Base-by-base conservation (phyloP, 2,113 vertebrate genomes). In the Zosterops lateralis region DNA sequence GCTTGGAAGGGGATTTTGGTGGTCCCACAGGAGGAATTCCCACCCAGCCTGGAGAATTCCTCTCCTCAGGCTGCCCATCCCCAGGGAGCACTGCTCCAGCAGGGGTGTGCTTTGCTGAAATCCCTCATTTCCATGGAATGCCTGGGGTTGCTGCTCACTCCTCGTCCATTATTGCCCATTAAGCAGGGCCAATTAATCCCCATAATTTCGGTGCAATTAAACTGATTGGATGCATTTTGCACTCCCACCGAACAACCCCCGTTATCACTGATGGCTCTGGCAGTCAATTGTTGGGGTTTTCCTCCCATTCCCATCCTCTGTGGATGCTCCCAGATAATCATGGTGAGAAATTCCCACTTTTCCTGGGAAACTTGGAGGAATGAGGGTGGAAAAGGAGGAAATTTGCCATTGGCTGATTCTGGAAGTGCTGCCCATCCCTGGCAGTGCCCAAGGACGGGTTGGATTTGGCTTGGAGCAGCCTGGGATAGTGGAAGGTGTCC, bases 191-290 rank as follows among this genome's bases (percentile, higher is more conserved):
- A 84, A 74, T 66, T 71, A 90, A 78, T 58, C 44, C 0, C 60
- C 87, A 36, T 56, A 6, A 65, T 93, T 77, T 65, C 6, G 4
- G 32, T 1, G 2, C 32, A 90, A 93, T 92, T 85, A 67, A 28
- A 72, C 82, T 79, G 47, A 85, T 82, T 54, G 40, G 79, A 3
- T 29, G 28, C 13, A 13, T 86, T 86, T 51, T 44, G 15, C 21
- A 15, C 47, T 58, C n/a, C 4, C 3, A 25, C 8, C 0, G 1
- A 56, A 16, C 34, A 47, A 4, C 4, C 31, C 42, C 73, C 2
- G 3, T 31, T 14, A 6, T 56, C 73, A 36, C 17, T 64, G 45
- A 17, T 10, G n/a, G 25, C 38, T 6, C 78, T 40, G 47, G 42
- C 70, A 42, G 65, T 9, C 60, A 60, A 0, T 10, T n/a, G 3